Evolutionary conservation across 1,140 invertebrate species (phyloP).

Genomic region (Ladona fulva): DNA sequence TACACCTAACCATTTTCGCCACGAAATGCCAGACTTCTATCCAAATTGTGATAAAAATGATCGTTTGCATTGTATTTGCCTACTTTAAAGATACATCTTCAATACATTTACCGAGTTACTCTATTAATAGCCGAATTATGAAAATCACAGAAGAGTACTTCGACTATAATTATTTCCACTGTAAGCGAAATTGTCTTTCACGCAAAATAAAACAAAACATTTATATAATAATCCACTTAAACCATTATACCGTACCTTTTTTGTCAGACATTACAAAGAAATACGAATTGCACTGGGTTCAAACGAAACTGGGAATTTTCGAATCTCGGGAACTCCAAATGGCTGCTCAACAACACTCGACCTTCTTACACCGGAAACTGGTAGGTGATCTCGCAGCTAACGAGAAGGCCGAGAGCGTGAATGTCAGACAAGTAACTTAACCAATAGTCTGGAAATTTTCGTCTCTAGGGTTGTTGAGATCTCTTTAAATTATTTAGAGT

Average conservation of each 20-base stretch:
- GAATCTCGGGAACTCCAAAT: slow-evolving; percentile 12
- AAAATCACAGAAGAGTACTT: slow-evolving; percentile 6
- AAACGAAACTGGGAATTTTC: background rate
- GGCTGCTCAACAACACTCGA: slow-evolving; percentile 11
- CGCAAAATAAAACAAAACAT: background rate
- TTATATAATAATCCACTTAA: background rate
- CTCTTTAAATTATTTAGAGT: background rate
- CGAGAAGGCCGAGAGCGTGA: background rate
- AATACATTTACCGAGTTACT: background rate
- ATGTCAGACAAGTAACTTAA: background rate
- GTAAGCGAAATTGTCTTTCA: background rate
- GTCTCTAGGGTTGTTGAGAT: background rate
- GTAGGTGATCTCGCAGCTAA: background rate
- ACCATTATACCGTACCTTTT: slow-evolving; percentile 14
- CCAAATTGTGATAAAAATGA: background rate
- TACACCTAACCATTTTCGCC: background rate
- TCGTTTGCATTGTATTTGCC: slow-evolving; percentile 9
- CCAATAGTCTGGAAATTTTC: background rate
- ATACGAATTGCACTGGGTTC: background rate
- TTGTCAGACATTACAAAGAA: slow-evolving; percentile 14
- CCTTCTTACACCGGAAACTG: background rate
- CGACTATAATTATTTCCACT: background rate
- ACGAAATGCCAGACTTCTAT: background rate
- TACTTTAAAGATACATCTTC: background rate
- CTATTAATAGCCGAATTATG: background rate